Evolutionary conservation across 2,888 invertebrate genomes (phyloP).

Genomic region (Rotaria sp.): DNA sequence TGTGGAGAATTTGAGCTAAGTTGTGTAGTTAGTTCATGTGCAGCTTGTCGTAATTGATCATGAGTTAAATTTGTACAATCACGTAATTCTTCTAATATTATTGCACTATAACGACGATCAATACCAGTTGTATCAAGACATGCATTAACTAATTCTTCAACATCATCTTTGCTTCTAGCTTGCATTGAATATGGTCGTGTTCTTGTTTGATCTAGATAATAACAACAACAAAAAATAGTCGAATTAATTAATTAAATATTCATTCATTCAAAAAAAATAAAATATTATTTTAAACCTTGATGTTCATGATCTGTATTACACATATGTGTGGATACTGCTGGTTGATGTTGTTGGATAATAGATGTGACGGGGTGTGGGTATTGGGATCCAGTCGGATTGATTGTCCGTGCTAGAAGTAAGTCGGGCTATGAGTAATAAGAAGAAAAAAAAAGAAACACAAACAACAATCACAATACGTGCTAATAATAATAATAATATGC

Average conservation of each 20-base stretch:
- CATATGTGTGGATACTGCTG: constrained; percentile 12
- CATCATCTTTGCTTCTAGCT: background rate
- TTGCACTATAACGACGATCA: constrained; percentile 33
- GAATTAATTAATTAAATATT: too few species aligned
- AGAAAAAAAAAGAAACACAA: background rate
- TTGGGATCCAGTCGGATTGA: background rate
- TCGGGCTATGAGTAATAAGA: constrained; percentile 20
- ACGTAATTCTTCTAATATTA: constrained; percentile 38
- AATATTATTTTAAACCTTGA: background rate
- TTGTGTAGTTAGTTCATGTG: constrained; percentile 17
- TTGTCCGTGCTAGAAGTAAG: constrained; percentile 17
- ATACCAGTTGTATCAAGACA: constrained; percentile 39
- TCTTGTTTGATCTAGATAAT: background rate
- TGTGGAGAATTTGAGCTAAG: background rate
- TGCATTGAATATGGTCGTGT: background rate
- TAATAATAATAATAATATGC: background rate
- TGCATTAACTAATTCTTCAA: constrained; percentile 31
- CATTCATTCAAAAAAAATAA: too few species aligned
- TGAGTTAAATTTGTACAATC: constrained; percentile 35
- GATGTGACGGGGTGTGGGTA: background rate
- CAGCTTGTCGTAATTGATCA: constrained; percentile 39
- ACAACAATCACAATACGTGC: background rate
- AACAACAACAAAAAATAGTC: background rate
- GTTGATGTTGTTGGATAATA: background rate
- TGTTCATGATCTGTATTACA: background rate